Evolutionary conservation across 2,113 vertebrate species (phyloP), one percentile per base, ranked within the genome.

Genomic region (Hoplias malabaricus): DNA sequence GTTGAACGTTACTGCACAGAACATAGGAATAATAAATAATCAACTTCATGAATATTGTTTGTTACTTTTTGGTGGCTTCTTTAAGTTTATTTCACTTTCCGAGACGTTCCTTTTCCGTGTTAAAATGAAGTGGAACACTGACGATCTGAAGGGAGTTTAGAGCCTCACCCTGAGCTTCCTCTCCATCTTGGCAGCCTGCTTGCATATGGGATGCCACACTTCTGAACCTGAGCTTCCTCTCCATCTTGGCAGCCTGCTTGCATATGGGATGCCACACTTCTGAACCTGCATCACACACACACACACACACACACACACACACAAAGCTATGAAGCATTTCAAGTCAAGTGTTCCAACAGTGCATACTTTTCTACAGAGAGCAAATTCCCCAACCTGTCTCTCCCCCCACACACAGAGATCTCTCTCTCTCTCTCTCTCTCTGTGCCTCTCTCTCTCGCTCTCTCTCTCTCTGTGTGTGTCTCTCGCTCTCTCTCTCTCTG

Each of bases 231-330:
- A 98, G 91, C 84, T 98, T 99, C 86, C 94, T 96, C 90, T 97
- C 96, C 77, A 94, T 93, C 36, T 95, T 91, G 83, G 94, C 94
- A 0, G 96, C 93, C 90, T 98, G 96, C 85, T 99, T 99, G 90
- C 97, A 99, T 92, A 95, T 93, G 27, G 95, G 97, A 81, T 99
- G 97, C 97, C 97, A 99, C 63, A 99, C 95, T 82, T 96, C 96
- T 14, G 96, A 96, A 86, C 96, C 97, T 99, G 88, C 25, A 84
- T 82, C 16, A 77, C 31, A 48, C 29, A 68, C 40, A 43, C 70
- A 70, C 12, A 36, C 31, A 54, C 9, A 23, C n/a, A n/a, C 25
- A 84, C n/a, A 82, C 16, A 77, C 31, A 48, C 29, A 68, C 40
- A 43, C 70, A 70, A 9, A 36, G 38, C 43, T 8, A 23, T 36